Evolutionary conservation across 2,888 invertebrate species (phyloP).

Genomic region (Argyra leucocephala): DNA sequence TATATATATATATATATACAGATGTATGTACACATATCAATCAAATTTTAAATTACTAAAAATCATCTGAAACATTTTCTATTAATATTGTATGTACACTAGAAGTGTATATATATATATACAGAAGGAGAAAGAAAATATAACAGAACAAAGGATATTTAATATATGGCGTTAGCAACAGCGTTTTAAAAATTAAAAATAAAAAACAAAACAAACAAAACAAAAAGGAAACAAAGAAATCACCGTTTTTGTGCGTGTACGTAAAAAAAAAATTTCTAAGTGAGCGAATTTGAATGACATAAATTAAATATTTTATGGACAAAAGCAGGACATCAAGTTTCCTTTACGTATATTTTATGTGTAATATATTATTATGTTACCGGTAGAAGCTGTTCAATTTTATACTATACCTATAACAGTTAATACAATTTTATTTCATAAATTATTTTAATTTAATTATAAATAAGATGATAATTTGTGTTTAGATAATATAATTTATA

Average conservation of each 20-base stretch:
- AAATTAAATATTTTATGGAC: constrained; percentile 3
- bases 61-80: neutral
- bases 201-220: neutral
- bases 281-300: neutral
- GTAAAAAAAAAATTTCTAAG: neutral
- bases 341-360: too few relatives aligned
- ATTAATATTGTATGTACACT: neutral
- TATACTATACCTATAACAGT: too few relatives aligned
- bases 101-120: too few relatives aligned
- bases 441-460: too few relatives aligned
- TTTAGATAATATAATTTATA: too few relatives aligned
- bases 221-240: neutral
- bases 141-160: neutral
- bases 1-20: neutral
- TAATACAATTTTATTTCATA: too few relatives aligned
- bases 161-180: constrained; percentile 6
- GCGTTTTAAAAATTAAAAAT: neutral
- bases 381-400: too few relatives aligned
- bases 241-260: neutral
- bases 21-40: neutral
- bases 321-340: neutral
- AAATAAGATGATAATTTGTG: too few relatives aligned
- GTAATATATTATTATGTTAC: too few relatives aligned
- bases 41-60: neutral
- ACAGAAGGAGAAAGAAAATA: neutral